A percentile compares a stretch with the other conserved stretches of the same genome.
Evolutionary conservation across 2,113 vertebrate species (phyloP).

Genomic region (Anarhynchus alexandrinus): DNA sequence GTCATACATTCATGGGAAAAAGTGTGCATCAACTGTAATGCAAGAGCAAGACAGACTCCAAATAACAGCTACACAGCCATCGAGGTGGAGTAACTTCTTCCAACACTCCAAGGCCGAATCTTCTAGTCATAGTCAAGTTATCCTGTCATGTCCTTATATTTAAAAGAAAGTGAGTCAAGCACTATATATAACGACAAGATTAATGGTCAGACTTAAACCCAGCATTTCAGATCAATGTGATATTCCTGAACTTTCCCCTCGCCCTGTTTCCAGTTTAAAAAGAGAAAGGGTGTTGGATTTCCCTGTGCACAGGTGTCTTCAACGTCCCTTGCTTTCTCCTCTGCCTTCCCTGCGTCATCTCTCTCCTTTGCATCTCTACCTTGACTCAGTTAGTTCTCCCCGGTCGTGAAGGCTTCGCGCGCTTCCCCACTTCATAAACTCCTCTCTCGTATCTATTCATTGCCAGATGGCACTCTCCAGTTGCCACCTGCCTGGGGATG

Average conservation of each 20-base stretch:
- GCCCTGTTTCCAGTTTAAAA: neutral
- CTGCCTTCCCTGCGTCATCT: neutral
- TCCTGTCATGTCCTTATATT: neutral
- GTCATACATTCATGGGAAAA: neutral
- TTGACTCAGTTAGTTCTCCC: rapidly evolving
- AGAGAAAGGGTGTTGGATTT: neutral
- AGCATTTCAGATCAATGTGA: neutral
- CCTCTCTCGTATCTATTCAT: neutral
- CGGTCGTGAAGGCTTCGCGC: rapidly evolving
- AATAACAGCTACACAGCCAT: neutral
- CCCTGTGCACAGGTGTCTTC: neutral
- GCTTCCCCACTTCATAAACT: neutral
- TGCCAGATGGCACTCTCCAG: rapidly evolving
- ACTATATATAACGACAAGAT: rapidly evolving
- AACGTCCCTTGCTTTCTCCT: neutral
- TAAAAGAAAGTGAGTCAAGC: neutral
- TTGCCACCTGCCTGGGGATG: neutral
- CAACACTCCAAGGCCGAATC: neutral
- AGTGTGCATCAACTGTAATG: rapidly evolving
- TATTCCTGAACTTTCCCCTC: neutral
- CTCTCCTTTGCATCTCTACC: neutral
- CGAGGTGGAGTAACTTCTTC: neutral
- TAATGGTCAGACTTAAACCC: neutral
- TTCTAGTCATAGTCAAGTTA: neutral
- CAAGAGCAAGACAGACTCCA: neutral